These are phyloP conservation scores for Pararge aegeria DNA, from an alignment of 1,140 invertebrate genomes.

Conservation along the genomic window DNA sequence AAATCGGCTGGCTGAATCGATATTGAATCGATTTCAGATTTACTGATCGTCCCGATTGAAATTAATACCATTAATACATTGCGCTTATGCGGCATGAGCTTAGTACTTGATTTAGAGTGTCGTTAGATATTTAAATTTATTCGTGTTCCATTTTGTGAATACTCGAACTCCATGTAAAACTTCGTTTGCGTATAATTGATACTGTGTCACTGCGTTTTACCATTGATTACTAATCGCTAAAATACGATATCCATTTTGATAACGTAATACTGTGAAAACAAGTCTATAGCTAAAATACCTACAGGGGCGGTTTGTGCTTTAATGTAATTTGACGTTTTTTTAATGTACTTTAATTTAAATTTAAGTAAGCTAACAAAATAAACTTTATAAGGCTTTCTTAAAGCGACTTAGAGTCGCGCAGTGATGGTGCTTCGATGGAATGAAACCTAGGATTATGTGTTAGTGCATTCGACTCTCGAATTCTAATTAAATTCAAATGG, in stretches of 20 bases:
- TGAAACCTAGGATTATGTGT: no score
- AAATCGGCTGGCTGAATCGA: conserved; percentile 61
- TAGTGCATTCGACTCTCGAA: no score
- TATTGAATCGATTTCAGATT: conserved; percentile 53
- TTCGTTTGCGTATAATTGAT: conserved; percentile 56
- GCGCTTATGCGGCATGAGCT: conserved; percentile 22
- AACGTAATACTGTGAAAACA: conserved; percentile 17
- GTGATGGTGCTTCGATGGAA: no score
- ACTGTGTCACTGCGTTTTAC: conserved; percentile 41
- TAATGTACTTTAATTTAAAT: no score
- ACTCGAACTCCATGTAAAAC: conserved; percentile 45
- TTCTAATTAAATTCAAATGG: no score
- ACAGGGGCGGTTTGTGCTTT: no score
- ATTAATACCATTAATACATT: conserved; percentile 42
- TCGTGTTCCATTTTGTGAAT: conserved; percentile 58
- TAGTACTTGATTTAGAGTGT: conserved; percentile 1
- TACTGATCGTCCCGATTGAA: conserved; percentile 55
- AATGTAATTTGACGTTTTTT: no score
- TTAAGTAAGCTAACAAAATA: no score
- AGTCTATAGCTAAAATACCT: neutral
- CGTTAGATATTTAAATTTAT: conserved; percentile 57
- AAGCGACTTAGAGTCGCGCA: no score
- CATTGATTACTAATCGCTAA: conserved; percentile 46
- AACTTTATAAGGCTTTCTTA: no score
- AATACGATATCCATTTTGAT: conserved; percentile 30